phyloP scores from a whole-genome alignment of 37 sponge, comb jelly and placozoan genomes.

The Lycopodina hypogea region DNA sequence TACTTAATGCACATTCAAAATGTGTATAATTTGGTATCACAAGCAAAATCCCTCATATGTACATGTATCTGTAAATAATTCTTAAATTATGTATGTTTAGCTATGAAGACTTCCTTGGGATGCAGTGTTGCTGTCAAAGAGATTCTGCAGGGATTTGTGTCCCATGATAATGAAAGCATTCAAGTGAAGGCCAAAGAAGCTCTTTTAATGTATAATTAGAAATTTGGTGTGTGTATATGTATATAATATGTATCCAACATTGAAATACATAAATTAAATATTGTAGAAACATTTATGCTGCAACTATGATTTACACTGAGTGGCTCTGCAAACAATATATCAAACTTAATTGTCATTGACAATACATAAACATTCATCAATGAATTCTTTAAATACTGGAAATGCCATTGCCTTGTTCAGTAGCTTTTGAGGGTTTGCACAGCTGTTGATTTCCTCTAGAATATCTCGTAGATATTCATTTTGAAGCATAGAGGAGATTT shows the following conservation, averaged over 20 bases:
- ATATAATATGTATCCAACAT: too few species aligned
- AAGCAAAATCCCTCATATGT: too few species aligned
- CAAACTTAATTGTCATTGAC: too few species aligned
- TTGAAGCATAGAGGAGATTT: not conserved
- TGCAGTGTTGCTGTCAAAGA: not conserved
- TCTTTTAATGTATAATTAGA: not conserved
- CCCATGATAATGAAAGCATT: not conserved
- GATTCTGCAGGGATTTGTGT: not conserved
- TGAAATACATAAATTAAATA: too few species aligned
- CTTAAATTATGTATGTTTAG: not conserved
- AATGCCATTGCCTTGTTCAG: not conserved
- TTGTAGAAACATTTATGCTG: too few species aligned
- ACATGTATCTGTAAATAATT: too few species aligned
- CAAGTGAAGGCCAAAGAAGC: constrained; percentile 5
- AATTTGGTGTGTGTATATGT: too few species aligned
- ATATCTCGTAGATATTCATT: not conserved
- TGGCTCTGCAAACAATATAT: too few species aligned
- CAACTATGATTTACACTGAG: too few species aligned
- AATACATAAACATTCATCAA: not conserved
- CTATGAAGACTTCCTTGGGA: not conserved
- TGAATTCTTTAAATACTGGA: constrained; percentile 2
- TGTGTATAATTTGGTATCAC: too few species aligned
- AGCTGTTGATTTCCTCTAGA: not conserved
- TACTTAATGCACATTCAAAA: too few species aligned
- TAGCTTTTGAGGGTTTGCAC: not conserved